Evolutionary conservation across 2,797 vertebrate genomes (phyloP).

Genomic region (Apogon hyalosoma): DNA sequence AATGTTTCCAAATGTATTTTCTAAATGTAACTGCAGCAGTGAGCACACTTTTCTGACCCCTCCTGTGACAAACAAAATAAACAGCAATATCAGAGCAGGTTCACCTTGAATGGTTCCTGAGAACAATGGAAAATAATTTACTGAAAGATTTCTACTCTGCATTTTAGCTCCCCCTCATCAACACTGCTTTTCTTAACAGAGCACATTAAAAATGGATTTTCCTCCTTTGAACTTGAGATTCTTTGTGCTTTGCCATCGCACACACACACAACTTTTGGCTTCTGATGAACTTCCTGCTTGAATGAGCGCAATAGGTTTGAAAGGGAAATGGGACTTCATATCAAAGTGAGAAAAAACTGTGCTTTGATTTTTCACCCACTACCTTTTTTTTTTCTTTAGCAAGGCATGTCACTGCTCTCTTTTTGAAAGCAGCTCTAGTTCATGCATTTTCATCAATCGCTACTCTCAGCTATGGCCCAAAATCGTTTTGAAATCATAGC

Average conservation of each 20-base stretch:
- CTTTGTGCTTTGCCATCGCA: constrained; percentile 41
- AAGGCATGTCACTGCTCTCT: constrained; percentile 42
- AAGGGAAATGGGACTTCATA: constrained; percentile 67
- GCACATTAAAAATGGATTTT: constrained; percentile 65
- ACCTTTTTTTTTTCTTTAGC: constrained; percentile 14
- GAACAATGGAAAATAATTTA: constrained; percentile 32
- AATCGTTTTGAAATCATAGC: constrained; percentile 29
- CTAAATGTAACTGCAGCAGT: constrained; percentile 3
- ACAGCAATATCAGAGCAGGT: not conserved
- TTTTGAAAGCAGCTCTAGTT: constrained; percentile 42
- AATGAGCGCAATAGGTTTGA: constrained; percentile 65
- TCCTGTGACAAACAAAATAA: constrained; percentile 18
- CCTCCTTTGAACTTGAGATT: constrained; percentile 55
- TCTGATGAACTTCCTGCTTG: constrained; percentile 73
- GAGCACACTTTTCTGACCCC: not conserved
- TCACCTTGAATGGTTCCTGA: constrained; percentile 17
- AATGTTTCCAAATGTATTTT: constrained; percentile 7
- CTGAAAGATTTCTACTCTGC: constrained; percentile 38
- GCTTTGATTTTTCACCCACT: constrained; percentile 72
- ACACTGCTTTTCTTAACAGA: constrained; percentile 36
- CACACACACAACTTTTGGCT: constrained; percentile 31
- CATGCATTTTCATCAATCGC: constrained; percentile 54
- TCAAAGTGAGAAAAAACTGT: constrained; percentile 71
- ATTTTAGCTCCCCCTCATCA: constrained; percentile 45
- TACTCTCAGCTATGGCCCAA: constrained; percentile 8